phyloP scores from a whole-genome alignment of 2,113 vertebrate species.

The Columbina picui region DNA sequence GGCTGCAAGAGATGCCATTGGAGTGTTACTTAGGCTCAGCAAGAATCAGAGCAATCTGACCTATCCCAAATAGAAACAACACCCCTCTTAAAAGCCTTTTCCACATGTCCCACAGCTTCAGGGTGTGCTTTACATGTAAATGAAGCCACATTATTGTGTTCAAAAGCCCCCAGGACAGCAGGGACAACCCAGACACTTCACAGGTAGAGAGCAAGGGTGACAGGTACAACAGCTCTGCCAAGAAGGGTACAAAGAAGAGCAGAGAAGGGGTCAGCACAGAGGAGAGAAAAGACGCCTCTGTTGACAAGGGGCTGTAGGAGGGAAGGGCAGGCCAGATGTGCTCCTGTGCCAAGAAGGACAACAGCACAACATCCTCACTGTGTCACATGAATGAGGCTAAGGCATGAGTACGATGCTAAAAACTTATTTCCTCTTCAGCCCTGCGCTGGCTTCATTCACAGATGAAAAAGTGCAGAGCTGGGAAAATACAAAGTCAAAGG shows the following conservation, averaged over 20 bases:
- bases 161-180: neutral
- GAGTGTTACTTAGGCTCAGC: neutral
- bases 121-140: neutral
- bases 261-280: neutral
- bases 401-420: neutral
- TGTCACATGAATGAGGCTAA: neutral
- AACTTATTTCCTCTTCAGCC: neutral
- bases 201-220: neutral
- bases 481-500: neutral
- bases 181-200: rapidly evolving
- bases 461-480: neutral
- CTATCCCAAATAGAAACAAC: neutral
- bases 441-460: neutral
- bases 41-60: neutral
- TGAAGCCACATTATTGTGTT: neutral
- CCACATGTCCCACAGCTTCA: neutral
- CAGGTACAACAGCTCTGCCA: neutral
- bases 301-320: neutral
- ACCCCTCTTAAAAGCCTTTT: neutral
- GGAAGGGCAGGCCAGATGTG: neutral
- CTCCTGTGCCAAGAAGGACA: neutral
- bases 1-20: slow-evolving; percentile 74
- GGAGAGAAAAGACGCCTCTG: neutral
- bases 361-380: neutral
- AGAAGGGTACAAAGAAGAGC: neutral